Base-by-base conservation (phyloP, 1,140 invertebrate species). In the Leucophenga varia region DNA sequence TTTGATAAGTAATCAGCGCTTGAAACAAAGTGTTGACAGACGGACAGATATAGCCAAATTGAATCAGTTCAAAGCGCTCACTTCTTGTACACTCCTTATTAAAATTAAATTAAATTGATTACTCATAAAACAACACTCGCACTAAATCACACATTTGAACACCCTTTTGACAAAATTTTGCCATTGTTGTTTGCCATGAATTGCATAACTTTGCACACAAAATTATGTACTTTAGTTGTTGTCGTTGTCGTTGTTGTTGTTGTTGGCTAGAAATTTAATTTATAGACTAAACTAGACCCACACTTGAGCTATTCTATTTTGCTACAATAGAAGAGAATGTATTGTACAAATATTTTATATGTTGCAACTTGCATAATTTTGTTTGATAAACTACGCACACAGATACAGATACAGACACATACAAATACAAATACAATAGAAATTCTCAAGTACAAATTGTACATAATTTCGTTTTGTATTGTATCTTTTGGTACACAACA, bases 381-480 rank as follows among this genome's bases (percentile, higher is more conserved):
- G 35, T 37, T 16, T 37, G 35, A 37, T 37, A 37, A 37, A 37
- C 35, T 37, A 12, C 16, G n/a, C n/a, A n/a, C 12, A 25, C 22
- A 25, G 5, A 25, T 10, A 25, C 22, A 25, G 5, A 25, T 10
- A 25, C 22, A 25, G 5, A 25, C 22, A 25, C 22, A 25, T 10
- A 25, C 22, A 25, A 5, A 25, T 10, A 10, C 5, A 25, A 5
- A 25, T 10, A 25, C 22, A 25, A 25, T 25, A 5, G 22, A 25
- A 25, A 25, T 25, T 25, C 22, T 25, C 22, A 58, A 47, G 48
- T 60, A 54, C 50, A 55, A 56, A 56, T 49, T 53, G 42, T 44
- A 47, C 56, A 59, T 64, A 64, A 64, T 64, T 64, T 60, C 56
- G 56, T 52, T 56, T 58, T 45, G 55, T 39, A 30, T 40, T 45